Base-by-base conservation (phyloP, 2,888 invertebrate genomes). In the Phragmatobia fuliginosa region DNA sequence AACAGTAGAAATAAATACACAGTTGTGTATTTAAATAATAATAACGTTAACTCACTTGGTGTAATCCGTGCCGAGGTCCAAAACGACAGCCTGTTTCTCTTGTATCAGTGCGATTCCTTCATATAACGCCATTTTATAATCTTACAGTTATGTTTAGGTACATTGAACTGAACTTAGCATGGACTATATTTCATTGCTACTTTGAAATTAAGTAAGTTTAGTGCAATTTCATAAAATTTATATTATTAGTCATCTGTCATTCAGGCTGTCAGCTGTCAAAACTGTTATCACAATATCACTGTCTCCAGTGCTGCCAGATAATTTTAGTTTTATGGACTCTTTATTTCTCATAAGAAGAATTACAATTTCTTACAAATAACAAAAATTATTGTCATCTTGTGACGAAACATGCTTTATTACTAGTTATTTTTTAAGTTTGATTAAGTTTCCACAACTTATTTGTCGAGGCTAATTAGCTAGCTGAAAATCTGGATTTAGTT, bases 31-130 rank as follows among this genome's bases (percentile, higher is more conserved):
- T 49, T 1, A 5, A 21, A 16, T 8, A 25, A 65, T 45, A 25
- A 28, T 60, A 68, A 62, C 71, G 28, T 33, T n/a, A 83, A 89
- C 96, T 95, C 95, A 99, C 99, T 99, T 99, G 1, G 99, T 99
- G 86, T 98, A 99, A 31, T 98, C 98, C 59, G 96, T 96, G 63
- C 99, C 99, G 75, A 99, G 97, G 88, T 99, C 99, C 74, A 99
- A 90, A 25, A 99, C 97, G 1, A 99, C 97, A 21, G 98, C 97
- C 85, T 98, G 97, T 89, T 99, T 99, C 84, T 99, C 99, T 82
- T 97, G 97, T 83, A 97, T 96, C 62, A 97, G 96, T 62, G 96
- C 96, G 74, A 97, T 96, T 21, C 97, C 97, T 93, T 99, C 98
- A 87, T 97, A 98, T 2, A 98, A 91, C 32, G 97, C 96, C 97